A percentile compares a stretch with the other conserved stretches of the same genome.
phyloP scores from a whole-genome alignment of 2,797 vertebrate genomes.

The Ctenopoma kingsleyae region DNA sequence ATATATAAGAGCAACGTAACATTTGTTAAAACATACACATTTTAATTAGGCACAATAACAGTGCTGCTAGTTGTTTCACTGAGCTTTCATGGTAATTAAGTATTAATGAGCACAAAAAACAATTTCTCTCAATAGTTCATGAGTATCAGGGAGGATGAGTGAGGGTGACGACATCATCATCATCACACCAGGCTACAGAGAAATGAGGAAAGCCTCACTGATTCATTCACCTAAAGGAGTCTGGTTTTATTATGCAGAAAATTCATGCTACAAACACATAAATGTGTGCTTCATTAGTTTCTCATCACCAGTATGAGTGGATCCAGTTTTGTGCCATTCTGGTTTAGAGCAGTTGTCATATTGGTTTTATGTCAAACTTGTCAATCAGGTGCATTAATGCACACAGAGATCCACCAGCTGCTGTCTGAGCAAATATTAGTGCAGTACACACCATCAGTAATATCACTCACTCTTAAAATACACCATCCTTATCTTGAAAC shows the following conservation, averaged over 20 bases:
- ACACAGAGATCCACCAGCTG: neutral
- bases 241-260: too few relatives aligned
- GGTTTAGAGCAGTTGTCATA: neutral
- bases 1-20: neutral
- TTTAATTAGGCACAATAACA: too few relatives aligned
- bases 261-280: too few relatives aligned
- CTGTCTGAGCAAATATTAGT: neutral
- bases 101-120: too few relatives aligned
- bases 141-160: slow-evolving; percentile 13
- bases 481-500: slow-evolving; percentile 3
- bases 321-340: neutral
- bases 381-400: neutral
- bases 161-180: slow-evolving; percentile 6
- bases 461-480: too few relatives aligned
- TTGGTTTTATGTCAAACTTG: neutral
- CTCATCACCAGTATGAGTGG: neutral
- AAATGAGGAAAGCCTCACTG: slow-evolving; percentile 32
- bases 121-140: neutral
- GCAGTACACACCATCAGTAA: neutral
- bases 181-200: slow-evolving; percentile 4
- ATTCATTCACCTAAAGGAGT: too few relatives aligned
- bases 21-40: neutral
- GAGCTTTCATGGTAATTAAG: too few relatives aligned
- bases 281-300: too few relatives aligned
- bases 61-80: neutral